phyloP scores from a whole-genome alignment of 1,140 invertebrate genomes.

The Batillaria attramentaria region DNA sequence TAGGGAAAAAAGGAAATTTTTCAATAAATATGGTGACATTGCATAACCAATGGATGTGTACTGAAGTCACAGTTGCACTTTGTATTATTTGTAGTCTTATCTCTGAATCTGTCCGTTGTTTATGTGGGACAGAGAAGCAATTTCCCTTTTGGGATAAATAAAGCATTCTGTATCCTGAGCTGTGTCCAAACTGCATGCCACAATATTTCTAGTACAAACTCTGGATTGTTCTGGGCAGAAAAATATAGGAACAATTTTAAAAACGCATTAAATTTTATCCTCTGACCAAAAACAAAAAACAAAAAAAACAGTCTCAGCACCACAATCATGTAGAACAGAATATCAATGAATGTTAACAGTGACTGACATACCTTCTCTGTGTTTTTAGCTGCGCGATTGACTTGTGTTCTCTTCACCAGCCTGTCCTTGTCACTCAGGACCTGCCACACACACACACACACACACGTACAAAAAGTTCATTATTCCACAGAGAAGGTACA shows the following conservation, averaged over 20 bases:
- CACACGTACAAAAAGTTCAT: neutral
- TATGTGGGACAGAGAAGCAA: too few species aligned
- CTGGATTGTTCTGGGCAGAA: too few species aligned
- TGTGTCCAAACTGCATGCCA: too few species aligned
- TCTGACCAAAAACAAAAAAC: neutral
- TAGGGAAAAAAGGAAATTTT: neutral
- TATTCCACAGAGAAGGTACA: neutral
- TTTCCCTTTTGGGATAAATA: too few species aligned
- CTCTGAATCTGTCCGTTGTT: too few species aligned
- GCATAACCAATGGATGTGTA: too few species aligned
- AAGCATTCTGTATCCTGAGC: too few species aligned
- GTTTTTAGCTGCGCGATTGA: slow-evolving; percentile 75
- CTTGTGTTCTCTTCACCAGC: slow-evolving; percentile 85
- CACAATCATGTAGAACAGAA: neutral
- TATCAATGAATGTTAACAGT: neutral
- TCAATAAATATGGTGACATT: neutral
- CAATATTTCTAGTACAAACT: too few species aligned
- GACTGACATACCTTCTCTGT: slow-evolving; percentile 34
- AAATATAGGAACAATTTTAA: neutral
- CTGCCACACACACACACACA: slow-evolving; percentile 41
- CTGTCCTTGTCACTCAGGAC: slow-evolving; percentile 84
- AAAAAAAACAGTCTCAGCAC: neutral
- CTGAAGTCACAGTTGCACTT: too few species aligned
- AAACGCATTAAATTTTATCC: neutral
- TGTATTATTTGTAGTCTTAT: too few species aligned